Base-by-base conservation (phyloP, 2,797 vertebrate genomes). In the Lutjanus argentimaculatus region DNA sequence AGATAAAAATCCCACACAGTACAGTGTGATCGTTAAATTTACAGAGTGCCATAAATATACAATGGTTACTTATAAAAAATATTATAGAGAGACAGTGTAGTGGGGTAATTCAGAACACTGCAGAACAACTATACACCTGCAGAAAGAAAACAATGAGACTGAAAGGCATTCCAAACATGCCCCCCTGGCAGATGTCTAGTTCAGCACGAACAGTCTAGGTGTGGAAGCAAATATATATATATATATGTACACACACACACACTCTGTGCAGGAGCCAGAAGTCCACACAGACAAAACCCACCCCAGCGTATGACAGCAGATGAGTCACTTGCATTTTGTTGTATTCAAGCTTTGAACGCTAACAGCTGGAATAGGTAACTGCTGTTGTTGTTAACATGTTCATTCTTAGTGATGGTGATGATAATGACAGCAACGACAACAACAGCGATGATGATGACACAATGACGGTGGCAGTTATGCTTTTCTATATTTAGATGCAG, bases 81-180 rank as follows among this genome's bases (percentile, higher is more conserved):
- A 65, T 25, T 15, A 63, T 21, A 21, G 46, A 46, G 46, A 46
- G 1, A 58, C 36, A 51, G 7, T 30, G 58, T 2, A 15, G 40
- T 1, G 2, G 45, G 42, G 52, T 1, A 16, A 42, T 2, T 69
- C 9, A 45, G 16, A 25, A 61, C 59, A 67, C 71, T 79, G 21
- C 70, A 80, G 82, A 80, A 85, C 83, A 86, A 82, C 82, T 61
- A 67, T 67, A 25, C 67, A 61, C 61, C 72, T 73, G 72, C 30
- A 71, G 78, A 77, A 65, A 85, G 76, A 64, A 89, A 85, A 84
- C 75, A 55, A 74, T 66, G 61, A 53, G 71, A 22, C 67, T 72
- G 68, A 67, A 80, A 67, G 77, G 66, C 51, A 89, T 89, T 30
- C 62, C 63, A 84, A 75, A 79, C 76, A 92, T 89, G 58, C 68